A percentile compares a stretch with the other conserved stretches of the same genome.
Evolutionary conservation across 2,797 vertebrate species (phyloP).

Genomic region (Protosalanx chinensis): DNA sequence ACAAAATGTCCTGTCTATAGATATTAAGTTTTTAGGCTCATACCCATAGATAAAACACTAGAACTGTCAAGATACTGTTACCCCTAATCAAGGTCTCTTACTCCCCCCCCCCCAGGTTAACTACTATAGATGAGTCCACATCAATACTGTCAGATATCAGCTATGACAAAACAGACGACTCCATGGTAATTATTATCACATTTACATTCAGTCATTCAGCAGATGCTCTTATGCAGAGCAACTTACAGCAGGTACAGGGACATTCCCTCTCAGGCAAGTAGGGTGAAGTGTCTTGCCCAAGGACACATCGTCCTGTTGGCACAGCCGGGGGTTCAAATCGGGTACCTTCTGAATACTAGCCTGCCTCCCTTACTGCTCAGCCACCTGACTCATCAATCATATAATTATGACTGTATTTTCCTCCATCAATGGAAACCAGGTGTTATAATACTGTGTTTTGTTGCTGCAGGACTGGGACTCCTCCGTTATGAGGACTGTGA

Average conservation of each 20-base stretch:
- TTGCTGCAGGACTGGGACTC: conserved; percentile 86
- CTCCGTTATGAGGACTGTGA: conserved; percentile 79
- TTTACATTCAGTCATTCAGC: too few species aligned
- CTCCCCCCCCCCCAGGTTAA: conserved; percentile 68
- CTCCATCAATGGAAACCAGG: neutral
- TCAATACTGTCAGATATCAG: conserved; percentile 93
- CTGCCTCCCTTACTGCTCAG: too few species aligned
- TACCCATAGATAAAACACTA: neutral
- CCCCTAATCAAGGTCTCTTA: neutral
- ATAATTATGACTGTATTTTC: neutral
- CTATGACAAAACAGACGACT: conserved; percentile 93
- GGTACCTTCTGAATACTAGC: too few species aligned
- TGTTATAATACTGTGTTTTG: too few species aligned
- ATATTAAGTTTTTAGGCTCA: too few species aligned
- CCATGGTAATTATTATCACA: conserved; percentile 73
- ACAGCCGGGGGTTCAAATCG: too few species aligned
- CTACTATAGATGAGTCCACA: conserved; percentile 87
- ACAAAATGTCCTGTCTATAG: too few species aligned
- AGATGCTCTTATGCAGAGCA: too few species aligned
- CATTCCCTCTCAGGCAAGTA: too few species aligned
- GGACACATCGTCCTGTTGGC: too few species aligned
- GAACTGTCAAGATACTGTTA: neutral
- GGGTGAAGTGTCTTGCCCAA: too few species aligned
- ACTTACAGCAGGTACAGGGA: too few species aligned
- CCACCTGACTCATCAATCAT: neutral